These are phyloP conservation scores for Apomyelois bistriatella DNA, from an alignment of 2,888 invertebrate genomes.

Conservation along the genomic window DNA sequence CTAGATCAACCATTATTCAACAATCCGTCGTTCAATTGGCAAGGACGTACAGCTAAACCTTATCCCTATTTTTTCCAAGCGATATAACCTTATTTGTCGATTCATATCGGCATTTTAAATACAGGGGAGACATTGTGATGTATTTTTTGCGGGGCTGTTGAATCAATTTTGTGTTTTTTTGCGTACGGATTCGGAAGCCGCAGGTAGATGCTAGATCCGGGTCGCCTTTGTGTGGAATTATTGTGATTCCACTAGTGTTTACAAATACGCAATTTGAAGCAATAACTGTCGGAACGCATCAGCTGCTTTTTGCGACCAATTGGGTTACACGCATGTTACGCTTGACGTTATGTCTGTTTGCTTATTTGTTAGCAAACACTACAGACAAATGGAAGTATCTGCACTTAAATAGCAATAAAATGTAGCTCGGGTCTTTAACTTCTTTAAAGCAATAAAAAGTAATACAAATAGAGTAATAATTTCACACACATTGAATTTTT, in stretches of 20 bases:
- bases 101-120: conserved; percentile 64
- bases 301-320: conserved; percentile 64
- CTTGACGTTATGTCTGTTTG: conserved; percentile 31
- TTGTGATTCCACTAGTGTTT: conserved; percentile 66
- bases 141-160: conserved; percentile 67
- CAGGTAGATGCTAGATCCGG: conserved; percentile 78
- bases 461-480: not conserved
- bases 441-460: not conserved
- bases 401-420: conserved; percentile 17
- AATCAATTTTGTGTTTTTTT: conserved; percentile 69
- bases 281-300: conserved; percentile 71
- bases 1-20: conserved; percentile 34
- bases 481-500: too few species aligned
- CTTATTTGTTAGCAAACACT: conserved; percentile 24
- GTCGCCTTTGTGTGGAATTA: conserved; percentile 58
- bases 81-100: conserved; percentile 71
- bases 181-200: conserved; percentile 72
- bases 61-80: conserved; percentile 64
- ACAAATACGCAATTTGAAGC: conserved; percentile 72
- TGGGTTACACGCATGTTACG: conserved; percentile 44
- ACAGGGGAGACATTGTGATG: conserved; percentile 61
- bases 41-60: conserved; percentile 47
- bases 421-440: not conserved
- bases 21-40: conserved; percentile 18
- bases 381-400: not conserved